Conservation (phyloP, 2,113 vertebrate species). For the Elephantulus edwardii region DNA sequence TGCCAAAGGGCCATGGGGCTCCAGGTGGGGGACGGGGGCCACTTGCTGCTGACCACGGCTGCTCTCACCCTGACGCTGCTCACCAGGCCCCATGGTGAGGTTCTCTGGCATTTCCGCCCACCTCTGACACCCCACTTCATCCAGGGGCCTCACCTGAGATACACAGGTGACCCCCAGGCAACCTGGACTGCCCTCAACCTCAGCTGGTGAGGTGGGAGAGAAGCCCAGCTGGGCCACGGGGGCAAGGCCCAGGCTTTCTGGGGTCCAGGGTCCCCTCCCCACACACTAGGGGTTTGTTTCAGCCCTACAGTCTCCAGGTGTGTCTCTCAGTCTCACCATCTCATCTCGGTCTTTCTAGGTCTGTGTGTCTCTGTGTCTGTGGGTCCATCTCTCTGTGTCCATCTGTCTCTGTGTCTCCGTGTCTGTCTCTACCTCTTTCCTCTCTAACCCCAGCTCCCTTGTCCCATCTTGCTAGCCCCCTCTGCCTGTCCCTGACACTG, state of each 20-base stretch:
- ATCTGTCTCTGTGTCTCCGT: neutral
- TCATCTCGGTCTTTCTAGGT: neutral
- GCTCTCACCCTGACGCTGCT: neutral
- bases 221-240: neutral
- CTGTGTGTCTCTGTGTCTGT: too few species aligned
- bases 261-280: neutral
- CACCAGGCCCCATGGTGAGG: neutral
- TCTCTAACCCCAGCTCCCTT: neutral
- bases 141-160: neutral
- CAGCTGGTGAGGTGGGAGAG: neutral
- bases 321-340: too few species aligned
- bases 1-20: neutral
- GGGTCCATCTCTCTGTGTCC: too few species aligned
- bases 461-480: neutral
- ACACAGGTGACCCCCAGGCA: neutral
- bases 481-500: neutral
- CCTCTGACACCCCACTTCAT: neutral
- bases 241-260: too few species aligned
- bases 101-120: neutral
- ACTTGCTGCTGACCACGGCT: neutral
- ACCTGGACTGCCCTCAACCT: fast-evolving
- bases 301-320: neutral
- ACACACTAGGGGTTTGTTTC: too few species aligned
- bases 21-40: fast-evolving
- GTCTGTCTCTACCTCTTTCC: neutral